phyloP scores from a whole-genome alignment of 1,140 invertebrate species.

The Rhyzopertha dominica region DNA sequence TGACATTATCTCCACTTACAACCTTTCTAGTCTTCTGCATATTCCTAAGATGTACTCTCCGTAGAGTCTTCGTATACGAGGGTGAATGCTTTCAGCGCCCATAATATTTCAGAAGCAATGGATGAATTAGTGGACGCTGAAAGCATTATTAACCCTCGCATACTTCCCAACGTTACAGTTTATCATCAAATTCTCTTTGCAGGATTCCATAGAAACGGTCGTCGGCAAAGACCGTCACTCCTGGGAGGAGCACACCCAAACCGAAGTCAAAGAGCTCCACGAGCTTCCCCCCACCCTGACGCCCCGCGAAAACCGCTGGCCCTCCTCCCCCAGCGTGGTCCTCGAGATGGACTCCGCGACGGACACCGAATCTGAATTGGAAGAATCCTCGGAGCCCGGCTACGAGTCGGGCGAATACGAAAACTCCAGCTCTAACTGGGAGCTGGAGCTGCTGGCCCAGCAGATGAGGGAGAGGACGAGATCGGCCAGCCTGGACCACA shows the following conservation, averaged over 20 bases:
- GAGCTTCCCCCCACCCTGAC: slow-evolving; percentile 50
- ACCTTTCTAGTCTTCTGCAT: too few species aligned
- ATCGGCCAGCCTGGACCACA: slow-evolving; percentile 39
- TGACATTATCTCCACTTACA: too few species aligned
- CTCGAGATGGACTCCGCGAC: slow-evolving; percentile 51
- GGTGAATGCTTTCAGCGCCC: too few species aligned
- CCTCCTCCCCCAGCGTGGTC: slow-evolving; percentile 44
- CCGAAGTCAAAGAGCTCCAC: slow-evolving; percentile 53
- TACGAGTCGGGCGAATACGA: slow-evolving; percentile 34
- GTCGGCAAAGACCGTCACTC: slow-evolving; percentile 45
- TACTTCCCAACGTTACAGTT: too few species aligned
- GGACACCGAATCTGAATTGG: slow-evolving; percentile 33
- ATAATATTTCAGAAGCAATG: too few species aligned
- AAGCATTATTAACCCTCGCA: too few species aligned
- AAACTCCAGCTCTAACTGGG: slow-evolving; percentile 39
- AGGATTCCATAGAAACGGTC: slow-evolving; percentile 44
- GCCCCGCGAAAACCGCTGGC: slow-evolving; percentile 36
- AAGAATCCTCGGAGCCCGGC: slow-evolving; percentile 22
- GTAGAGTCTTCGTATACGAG: too few species aligned
- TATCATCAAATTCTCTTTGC: too few species aligned
- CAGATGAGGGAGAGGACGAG: slow-evolving; percentile 39
- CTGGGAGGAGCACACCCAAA: slow-evolving; percentile 56
- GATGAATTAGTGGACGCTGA: too few species aligned
- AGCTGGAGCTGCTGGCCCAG: slow-evolving; percentile 39
- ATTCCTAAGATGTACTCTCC: too few species aligned